Conservation (phyloP, 2,888 invertebrate genomes). For the Drosophila dives region DNA sequence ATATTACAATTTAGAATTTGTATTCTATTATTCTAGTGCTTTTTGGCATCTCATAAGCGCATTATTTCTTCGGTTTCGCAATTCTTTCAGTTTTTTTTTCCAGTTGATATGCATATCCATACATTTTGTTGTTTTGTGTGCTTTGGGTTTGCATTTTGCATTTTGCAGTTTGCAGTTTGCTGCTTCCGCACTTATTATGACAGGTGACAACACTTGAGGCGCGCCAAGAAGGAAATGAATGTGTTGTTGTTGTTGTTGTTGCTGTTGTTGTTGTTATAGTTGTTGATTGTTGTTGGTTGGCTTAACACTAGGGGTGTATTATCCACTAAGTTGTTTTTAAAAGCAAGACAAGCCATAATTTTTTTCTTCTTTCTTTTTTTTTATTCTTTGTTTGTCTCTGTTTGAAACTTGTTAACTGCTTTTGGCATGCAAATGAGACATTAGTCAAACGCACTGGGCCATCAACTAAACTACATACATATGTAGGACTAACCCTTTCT, state of each 20-base stretch:
- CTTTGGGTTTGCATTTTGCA: constrained; percentile 16
- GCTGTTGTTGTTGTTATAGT: constrained; percentile 12
- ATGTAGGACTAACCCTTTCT: constrained; percentile 38
- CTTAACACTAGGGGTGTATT: constrained; percentile 80
- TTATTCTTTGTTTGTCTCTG: not conserved
- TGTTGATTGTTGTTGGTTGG: constrained; percentile 34
- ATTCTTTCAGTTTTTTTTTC: not conserved
- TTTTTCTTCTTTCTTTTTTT: constrained; percentile 25
- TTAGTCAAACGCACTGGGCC: constrained; percentile 79
- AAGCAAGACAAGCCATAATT: constrained; percentile 80
- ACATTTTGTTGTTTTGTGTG: constrained; percentile 2
- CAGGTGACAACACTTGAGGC: constrained; percentile 81
- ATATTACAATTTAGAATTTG: not conserved
- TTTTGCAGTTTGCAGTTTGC: constrained; percentile 1
- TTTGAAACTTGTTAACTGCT: constrained; percentile 77
- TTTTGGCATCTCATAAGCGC: constrained; percentile 5
- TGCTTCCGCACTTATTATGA: constrained; percentile 79
- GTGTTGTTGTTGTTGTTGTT: constrained; percentile 54
- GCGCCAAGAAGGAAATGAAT: constrained; percentile 79
- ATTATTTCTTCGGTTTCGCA: constrained; percentile 25
- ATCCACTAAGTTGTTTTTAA: constrained; percentile 81
- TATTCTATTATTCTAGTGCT: not conserved
- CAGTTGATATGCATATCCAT: constrained; percentile 1
- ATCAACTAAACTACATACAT: constrained; percentile 52
- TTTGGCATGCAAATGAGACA: constrained; percentile 81